A percentile compares a stretch with the other conserved stretches of the same genome.
Evolutionary conservation across 2,888 invertebrate genomes (phyloP).

Genomic region (Andricus curvator): DNA sequence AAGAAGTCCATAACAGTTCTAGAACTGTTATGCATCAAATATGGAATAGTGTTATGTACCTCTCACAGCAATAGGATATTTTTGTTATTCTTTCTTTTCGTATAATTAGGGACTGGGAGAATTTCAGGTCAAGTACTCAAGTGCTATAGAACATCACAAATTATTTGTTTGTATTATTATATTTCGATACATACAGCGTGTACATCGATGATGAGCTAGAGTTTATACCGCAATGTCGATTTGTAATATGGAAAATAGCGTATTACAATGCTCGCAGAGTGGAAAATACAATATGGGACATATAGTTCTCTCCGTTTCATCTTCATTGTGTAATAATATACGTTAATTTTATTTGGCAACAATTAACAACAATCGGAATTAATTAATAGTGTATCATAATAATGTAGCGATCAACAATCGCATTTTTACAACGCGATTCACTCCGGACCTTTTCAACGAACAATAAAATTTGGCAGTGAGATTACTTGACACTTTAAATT

Average conservation of each 20-base stretch:
- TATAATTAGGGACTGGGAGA: too few species aligned
- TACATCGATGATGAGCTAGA: slow-evolving; percentile 71
- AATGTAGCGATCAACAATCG: slow-evolving; percentile 41
- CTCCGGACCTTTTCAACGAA: slow-evolving; percentile 29
- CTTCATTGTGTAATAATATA: slow-evolving; percentile 50
- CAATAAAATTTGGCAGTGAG: slow-evolving; percentile 59
- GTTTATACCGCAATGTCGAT: slow-evolving; percentile 67
- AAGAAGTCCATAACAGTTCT: too few species aligned
- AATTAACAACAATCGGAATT: slow-evolving; percentile 76
- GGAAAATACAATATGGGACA: slow-evolving; percentile 68
- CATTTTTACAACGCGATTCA: slow-evolving; percentile 43
- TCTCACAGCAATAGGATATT: too few species aligned
- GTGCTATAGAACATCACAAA: not conserved
- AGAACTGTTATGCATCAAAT: too few species aligned
- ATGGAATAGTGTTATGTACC: too few species aligned
- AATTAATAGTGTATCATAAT: slow-evolving; percentile 51
- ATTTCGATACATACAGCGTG: slow-evolving; percentile 73
- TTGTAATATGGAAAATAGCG: slow-evolving; percentile 72
- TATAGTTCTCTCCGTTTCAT: slow-evolving; percentile 51
- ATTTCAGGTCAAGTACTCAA: too few species aligned
- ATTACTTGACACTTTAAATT: slow-evolving; percentile 45
- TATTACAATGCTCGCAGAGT: slow-evolving; percentile 69
- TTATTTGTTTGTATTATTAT: slow-evolving; percentile 64
- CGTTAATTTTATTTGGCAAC: slow-evolving; percentile 73
- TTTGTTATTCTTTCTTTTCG: too few species aligned